These are phyloP conservation scores for Tiliacea citrago DNA, from an alignment of 2,888 invertebrate species.

Conservation along the genomic window DNA sequence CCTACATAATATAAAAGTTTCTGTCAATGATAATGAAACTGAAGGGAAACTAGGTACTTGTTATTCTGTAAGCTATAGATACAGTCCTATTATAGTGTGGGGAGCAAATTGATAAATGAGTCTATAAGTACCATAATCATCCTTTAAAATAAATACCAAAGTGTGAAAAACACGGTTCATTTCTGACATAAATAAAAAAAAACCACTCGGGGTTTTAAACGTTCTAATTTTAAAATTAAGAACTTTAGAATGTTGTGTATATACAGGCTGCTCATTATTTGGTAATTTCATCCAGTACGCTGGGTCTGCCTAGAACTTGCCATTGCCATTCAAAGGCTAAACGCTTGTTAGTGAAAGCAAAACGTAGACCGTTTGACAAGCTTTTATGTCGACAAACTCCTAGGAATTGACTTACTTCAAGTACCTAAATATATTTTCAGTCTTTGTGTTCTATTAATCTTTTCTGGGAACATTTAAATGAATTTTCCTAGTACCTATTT, in stretches of 20 bases:
- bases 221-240: conserved; percentile 27
- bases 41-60: not conserved
- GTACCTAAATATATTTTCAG: conserved; percentile 9
- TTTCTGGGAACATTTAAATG: not conserved
- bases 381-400: conserved; percentile 42
- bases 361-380: conserved; percentile 51
- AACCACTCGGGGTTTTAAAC: not conserved
- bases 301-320: conserved; percentile 26
- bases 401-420: conserved; percentile 48
- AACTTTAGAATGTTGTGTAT: not conserved
- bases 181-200: not conserved
- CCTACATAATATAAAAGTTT: no score
- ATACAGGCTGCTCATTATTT: conserved; percentile 42
- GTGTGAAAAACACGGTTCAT: fast-evolving
- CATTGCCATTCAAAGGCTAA: conserved; percentile 47
- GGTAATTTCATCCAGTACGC: conserved; percentile 37
- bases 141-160: not conserved
- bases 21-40: no score
- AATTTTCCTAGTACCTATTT: not conserved
- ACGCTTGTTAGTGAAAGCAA: conserved; percentile 58
- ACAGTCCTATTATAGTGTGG: not conserved
- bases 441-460: not conserved
- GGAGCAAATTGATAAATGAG: not conserved
- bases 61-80: not conserved
- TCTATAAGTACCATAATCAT: fast-evolving